These are phyloP conservation scores for Harpagus bidentatus DNA, from an alignment of 2,113 vertebrate species.

Conservation along the genomic window DNA sequence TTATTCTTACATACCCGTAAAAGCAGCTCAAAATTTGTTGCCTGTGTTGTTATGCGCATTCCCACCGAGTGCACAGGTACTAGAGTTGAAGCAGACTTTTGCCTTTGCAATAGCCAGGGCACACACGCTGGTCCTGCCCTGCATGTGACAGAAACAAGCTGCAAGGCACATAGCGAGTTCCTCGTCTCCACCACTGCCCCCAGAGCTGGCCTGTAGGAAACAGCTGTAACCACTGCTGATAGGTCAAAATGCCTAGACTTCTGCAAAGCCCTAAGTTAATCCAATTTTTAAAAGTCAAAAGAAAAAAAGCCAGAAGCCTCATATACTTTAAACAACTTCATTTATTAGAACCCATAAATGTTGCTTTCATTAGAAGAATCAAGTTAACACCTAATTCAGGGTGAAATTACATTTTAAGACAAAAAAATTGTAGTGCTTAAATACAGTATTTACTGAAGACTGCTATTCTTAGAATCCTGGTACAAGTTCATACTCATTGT, in stretches of 20 bases:
- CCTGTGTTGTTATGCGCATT: accelerated
- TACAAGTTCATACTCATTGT: not conserved
- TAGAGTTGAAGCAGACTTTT: not conserved
- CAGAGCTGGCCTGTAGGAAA: not conserved
- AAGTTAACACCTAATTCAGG: constrained; percentile 67
- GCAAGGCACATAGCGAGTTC: accelerated
- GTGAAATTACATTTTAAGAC: constrained; percentile 60
- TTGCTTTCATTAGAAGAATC: constrained; percentile 62
- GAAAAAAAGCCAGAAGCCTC: not conserved
- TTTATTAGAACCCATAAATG: constrained; percentile 73
- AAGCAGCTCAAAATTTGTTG: not conserved
- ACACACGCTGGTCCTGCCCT: accelerated
- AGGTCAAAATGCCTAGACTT: accelerated
- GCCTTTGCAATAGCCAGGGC: too few relatives aligned
- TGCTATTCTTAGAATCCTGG: not conserved
- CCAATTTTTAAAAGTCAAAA: not conserved
- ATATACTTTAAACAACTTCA: constrained; percentile 47
- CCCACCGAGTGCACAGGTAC: not conserved
- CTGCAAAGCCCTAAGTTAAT: accelerated
- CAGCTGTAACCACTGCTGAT: not conserved
- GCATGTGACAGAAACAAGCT: not conserved
- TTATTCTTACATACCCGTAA: too few relatives aligned
- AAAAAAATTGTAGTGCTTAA: constrained; percentile 35
- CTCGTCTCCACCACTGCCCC: accelerated
- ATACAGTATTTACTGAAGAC: not conserved